Conservation (phyloP, 2,797 vertebrate genomes). For the Lycodopsis pacificus region DNA sequence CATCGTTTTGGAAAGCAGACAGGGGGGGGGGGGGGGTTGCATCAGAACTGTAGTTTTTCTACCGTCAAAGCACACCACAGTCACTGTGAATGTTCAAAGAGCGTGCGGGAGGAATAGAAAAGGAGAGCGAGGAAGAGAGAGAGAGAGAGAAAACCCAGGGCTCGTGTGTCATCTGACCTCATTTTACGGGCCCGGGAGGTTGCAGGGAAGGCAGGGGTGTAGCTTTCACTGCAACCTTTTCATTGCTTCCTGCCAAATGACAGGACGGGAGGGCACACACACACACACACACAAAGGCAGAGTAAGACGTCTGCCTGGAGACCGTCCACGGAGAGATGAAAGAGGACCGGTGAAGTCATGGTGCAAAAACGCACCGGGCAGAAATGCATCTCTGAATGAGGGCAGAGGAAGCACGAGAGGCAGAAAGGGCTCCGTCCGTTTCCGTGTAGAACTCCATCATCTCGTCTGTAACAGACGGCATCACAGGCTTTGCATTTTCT, state of each 20-base stretch:
- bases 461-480: neutral
- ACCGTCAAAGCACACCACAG: conserved; percentile 2
- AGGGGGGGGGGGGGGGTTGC: conserved; percentile 13
- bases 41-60: conserved; percentile 34
- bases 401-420: neutral
- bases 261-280: conserved; percentile 47
- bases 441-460: neutral
- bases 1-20: conserved; percentile 29
- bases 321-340: conserved; percentile 74
- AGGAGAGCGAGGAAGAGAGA: conserved; percentile 24
- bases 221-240: conserved; percentile 79
- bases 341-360: conserved; percentile 76
- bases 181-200: conserved; percentile 74
- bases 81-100: conserved; percentile 52
- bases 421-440: neutral
- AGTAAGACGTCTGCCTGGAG: conserved; percentile 72
- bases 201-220: conserved; percentile 76
- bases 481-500: neutral
- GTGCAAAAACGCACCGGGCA: conserved; percentile 63
- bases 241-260: conserved; percentile 66
- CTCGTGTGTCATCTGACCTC: conserved; percentile 80
- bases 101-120: conserved; percentile 16
- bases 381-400: conserved; percentile 45
- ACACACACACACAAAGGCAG: conserved; percentile 8
- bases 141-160: conserved; percentile 55